These are phyloP conservation scores for Hoplostethus atlanticus DNA, from an alignment of 2,797 vertebrate genomes.

Conservation along the genomic window DNA sequence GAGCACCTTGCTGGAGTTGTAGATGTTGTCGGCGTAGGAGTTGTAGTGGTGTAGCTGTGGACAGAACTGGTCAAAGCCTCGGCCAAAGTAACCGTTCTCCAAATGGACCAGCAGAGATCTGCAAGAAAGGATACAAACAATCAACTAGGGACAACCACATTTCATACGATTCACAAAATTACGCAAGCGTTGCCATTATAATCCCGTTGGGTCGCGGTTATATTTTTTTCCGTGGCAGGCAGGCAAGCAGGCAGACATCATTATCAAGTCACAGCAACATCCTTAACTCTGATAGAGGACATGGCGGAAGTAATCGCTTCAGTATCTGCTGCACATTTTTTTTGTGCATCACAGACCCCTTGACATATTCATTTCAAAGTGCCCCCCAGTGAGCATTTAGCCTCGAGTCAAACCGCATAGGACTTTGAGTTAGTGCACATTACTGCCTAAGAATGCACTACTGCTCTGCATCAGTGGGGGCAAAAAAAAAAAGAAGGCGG, in stretches of 20 bases:
- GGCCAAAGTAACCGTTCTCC: slow-evolving; percentile 83
- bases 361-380: slow-evolving; percentile 36
- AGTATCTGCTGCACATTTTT: slow-evolving; percentile 28
- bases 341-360: slow-evolving; percentile 28
- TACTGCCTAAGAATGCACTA: slow-evolving; percentile 36
- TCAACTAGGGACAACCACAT: background rate
- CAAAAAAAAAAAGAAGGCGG: background rate
- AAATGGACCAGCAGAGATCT: slow-evolving; percentile 83
- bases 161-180: background rate
- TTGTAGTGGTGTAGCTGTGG: slow-evolving; percentile 86
- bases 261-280: slow-evolving; percentile 16
- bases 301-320: slow-evolving; percentile 18
- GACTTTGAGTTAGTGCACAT: slow-evolving; percentile 57
- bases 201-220: background rate
- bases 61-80: slow-evolving; percentile 85
- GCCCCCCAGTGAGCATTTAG: slow-evolving; percentile 51
- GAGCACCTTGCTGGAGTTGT: slow-evolving; percentile 84
- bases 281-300: slow-evolving; percentile 7
- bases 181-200: background rate
- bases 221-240: background rate
- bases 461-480: slow-evolving; percentile 45
- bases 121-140: background rate
- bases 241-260: slow-evolving; percentile 3
- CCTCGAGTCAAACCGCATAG: slow-evolving; percentile 45
- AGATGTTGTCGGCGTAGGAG: slow-evolving; percentile 84